Conservation (phyloP, 2,113 vertebrate species). For the Setophaga coronata region DNA sequence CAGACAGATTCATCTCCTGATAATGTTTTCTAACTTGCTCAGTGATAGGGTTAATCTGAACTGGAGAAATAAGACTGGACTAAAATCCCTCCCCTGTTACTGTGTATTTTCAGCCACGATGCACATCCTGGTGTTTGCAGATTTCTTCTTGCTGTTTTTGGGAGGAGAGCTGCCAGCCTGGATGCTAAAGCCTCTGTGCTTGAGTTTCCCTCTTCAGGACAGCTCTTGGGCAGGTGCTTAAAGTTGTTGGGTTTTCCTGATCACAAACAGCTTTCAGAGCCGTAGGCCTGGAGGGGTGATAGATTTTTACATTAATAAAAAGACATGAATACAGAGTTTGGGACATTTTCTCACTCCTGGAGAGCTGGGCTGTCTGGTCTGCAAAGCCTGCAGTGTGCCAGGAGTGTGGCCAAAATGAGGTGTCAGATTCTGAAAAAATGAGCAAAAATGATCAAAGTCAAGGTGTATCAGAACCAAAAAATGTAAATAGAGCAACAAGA, state of each 20-base stretch:
- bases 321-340: not conserved
- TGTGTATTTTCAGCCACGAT: not conserved
- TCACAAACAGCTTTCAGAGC: not conserved
- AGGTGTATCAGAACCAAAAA: not conserved
- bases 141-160: not conserved
- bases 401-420: not conserved
- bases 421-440: not conserved
- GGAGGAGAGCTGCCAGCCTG: not conserved
- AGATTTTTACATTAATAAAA: not conserved
- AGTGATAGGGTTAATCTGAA: not conserved
- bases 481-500: not conserved
- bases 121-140: not conserved
- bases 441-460: not conserved
- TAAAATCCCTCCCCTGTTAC: not conserved
- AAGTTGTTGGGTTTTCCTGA: not conserved
- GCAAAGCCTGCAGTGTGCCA: not conserved
- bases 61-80: not conserved
- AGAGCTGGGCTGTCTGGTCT: not conserved
- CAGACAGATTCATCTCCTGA: constrained; percentile 36
- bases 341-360: not conserved
- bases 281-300: not conserved
- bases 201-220: not conserved
- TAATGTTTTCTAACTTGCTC: not conserved
- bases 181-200: not conserved
- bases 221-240: not conserved